These are phyloP conservation scores for Solea senegalensis DNA, from an alignment of 2,113 vertebrate genomes.

Conservation along the genomic window DNA sequence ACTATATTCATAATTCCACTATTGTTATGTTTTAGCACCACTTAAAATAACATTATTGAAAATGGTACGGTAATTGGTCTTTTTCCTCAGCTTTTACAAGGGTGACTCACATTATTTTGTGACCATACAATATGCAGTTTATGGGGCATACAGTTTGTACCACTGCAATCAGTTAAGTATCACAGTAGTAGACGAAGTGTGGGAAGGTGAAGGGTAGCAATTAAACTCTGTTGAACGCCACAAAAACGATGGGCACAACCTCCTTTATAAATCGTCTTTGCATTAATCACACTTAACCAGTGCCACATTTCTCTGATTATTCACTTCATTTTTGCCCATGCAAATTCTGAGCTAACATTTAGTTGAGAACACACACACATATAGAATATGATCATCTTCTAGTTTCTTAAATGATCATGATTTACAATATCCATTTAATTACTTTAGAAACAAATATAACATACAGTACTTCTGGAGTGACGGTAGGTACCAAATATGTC, in stretches of 20 bases:
- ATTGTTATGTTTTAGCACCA: slow-evolving; percentile 33
- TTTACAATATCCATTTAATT: not conserved
- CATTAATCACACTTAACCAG: not conserved
- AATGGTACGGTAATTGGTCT: slow-evolving; percentile 26
- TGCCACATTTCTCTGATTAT: not conserved
- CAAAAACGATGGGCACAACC: not conserved
- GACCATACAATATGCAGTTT: slow-evolving; percentile 22
- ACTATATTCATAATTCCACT: slow-evolving; percentile 16
- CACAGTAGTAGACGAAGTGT: slow-evolving; percentile 7
- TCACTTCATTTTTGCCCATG: not conserved
- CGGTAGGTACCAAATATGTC: not conserved
- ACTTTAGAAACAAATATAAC: not conserved
- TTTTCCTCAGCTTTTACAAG: slow-evolving; percentile 13
- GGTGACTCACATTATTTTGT: slow-evolving; percentile 28
- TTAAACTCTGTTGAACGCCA: slow-evolving; percentile 16
- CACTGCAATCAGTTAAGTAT: slow-evolving; percentile 57
- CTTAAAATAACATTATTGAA: slow-evolving; percentile 23
- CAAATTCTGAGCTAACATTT: not conserved
- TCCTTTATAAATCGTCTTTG: not conserved
- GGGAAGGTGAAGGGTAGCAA: slow-evolving; percentile 14
- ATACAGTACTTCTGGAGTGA: not conserved
- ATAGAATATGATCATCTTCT: not conserved
- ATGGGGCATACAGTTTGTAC: slow-evolving; percentile 5
- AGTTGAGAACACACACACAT: not conserved
- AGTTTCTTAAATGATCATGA: not conserved